phyloP scores from a whole-genome alignment of 2,113 vertebrate species.

The Xiphophorus couchianus region DNA sequence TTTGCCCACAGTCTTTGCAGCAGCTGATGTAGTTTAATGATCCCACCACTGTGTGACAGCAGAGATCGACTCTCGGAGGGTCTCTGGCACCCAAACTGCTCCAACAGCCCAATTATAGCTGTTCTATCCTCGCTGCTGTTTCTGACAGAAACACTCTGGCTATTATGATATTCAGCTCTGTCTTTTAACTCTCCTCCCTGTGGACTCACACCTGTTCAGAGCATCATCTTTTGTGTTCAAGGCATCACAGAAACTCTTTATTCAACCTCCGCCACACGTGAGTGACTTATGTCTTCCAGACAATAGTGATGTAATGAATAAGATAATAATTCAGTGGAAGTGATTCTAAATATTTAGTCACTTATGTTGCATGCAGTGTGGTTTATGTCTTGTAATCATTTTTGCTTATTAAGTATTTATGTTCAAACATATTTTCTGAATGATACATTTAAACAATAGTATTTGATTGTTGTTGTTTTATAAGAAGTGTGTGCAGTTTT shows the following conservation, averaged over 20 bases:
- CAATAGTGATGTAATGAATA: slow-evolving; percentile 8
- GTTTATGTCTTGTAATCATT: slow-evolving; percentile 3
- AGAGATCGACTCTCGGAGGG: slow-evolving; percentile 47
- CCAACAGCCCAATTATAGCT: slow-evolving; percentile 40
- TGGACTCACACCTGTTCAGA: slow-evolving; percentile 51
- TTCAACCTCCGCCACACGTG: slow-evolving; percentile 37
- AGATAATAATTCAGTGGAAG: slow-evolving; percentile 3
- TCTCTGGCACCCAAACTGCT: slow-evolving; percentile 35
- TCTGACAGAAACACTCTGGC: slow-evolving; percentile 44
- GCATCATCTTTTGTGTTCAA: slow-evolving; percentile 14
- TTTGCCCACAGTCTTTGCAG: slow-evolving; percentile 7
- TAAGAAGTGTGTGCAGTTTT: slow-evolving; percentile 25
- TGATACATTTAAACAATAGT: slow-evolving; percentile 13
- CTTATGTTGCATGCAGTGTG: not conserved
- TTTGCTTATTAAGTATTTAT: not conserved
- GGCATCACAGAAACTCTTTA: slow-evolving; percentile 27
- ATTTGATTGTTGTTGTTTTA: not conserved
- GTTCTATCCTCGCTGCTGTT: slow-evolving; percentile 13
- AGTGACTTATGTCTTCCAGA: slow-evolving; percentile 31
- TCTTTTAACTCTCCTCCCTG: slow-evolving; percentile 48
- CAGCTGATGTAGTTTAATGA: slow-evolving; percentile 52
- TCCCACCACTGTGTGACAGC: slow-evolving; percentile 71
- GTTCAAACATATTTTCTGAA: slow-evolving; percentile 9
- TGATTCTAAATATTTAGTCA: slow-evolving; percentile 8
- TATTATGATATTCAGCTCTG: slow-evolving; percentile 50